Conservation (phyloP, 2,888 invertebrate genomes). For the Philopedon plagiatum region DNA sequence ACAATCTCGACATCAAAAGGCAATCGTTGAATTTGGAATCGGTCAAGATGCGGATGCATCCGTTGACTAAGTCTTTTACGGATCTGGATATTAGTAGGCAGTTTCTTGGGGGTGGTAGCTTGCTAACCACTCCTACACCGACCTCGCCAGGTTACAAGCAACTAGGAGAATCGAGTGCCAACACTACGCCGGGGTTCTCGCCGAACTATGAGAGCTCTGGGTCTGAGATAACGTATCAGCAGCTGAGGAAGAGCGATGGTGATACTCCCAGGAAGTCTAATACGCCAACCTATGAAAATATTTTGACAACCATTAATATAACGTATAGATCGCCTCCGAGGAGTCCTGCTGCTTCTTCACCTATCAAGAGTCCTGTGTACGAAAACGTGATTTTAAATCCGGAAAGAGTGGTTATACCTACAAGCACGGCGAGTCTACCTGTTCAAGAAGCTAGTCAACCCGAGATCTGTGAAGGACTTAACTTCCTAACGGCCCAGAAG, state of each 20-base stretch:
- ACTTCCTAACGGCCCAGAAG: conserved; percentile 37
- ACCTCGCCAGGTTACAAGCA: conserved; percentile 66
- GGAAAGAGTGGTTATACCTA: conserved; percentile 72
- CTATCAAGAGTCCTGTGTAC: conserved; percentile 66
- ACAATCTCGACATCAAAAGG: conserved; percentile 60
- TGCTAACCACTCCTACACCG: conserved; percentile 63
- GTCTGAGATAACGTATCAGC: conserved; percentile 55
- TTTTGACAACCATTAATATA: conserved; percentile 81
- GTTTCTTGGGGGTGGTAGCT: conserved; percentile 57
- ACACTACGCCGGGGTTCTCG: conserved; percentile 63
- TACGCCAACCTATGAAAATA: conserved; percentile 63
- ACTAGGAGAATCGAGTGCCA: conserved; percentile 63
- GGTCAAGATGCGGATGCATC: conserved; percentile 42
- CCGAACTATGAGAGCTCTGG: conserved; percentile 59
- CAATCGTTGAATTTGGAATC: conserved; percentile 65
- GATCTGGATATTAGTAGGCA: conserved; percentile 62
- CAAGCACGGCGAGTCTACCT: conserved; percentile 72
- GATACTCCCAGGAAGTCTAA: conserved; percentile 36
- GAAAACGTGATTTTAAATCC: conserved; percentile 74
- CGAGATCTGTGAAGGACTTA: conserved; percentile 53
- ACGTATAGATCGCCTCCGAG: conserved; percentile 79
- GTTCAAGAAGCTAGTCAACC: conserved; percentile 74
- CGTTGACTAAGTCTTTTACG: conserved; percentile 64
- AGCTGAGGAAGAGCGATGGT: conserved; percentile 48
- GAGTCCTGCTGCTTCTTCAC: conserved; percentile 60